phyloP scores from a whole-genome alignment of 2,888 invertebrate species.

The Osmoderma eremita region DNA sequence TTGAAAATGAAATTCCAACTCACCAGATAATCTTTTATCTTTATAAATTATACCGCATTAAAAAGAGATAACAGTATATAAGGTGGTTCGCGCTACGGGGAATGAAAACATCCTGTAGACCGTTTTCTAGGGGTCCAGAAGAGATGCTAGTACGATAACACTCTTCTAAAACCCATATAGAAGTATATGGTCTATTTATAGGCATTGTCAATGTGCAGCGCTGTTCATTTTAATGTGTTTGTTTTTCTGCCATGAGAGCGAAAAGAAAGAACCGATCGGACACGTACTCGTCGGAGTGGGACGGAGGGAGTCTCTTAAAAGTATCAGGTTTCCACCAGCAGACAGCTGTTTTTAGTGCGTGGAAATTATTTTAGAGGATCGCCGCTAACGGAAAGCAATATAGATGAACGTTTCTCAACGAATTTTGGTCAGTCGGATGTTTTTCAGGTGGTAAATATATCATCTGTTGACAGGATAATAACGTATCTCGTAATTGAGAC shows the following conservation, averaged over 20 bases:
- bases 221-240: constrained; percentile 66
- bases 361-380: constrained; percentile 53
- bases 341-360: constrained; percentile 65
- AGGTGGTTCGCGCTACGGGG: constrained; percentile 38
- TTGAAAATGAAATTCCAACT: constrained; percentile 36
- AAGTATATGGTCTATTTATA: constrained; percentile 65
- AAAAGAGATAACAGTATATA: constrained; percentile 35
- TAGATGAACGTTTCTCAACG: constrained; percentile 29
- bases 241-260: constrained; percentile 62
- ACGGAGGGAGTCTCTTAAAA: constrained; percentile 62
- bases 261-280: constrained; percentile 48
- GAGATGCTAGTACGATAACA: constrained; percentile 52
- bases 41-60: constrained; percentile 36
- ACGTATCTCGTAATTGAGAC: constrained; percentile 36
- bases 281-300: constrained; percentile 50
- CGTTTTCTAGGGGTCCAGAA: constrained; percentile 50
- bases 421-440: constrained; percentile 32
- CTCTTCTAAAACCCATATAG: constrained; percentile 59
- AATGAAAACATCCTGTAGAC: constrained; percentile 50
- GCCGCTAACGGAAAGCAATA: constrained; percentile 38
- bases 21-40: constrained; percentile 37
- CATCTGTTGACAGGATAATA: constrained; percentile 37
- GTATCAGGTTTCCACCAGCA: constrained; percentile 64
- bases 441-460: constrained; percentile 38
- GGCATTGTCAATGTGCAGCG: constrained; percentile 65